Evolutionary conservation across 2,888 invertebrate genomes (phyloP), one percentile per base, ranked within the genome.

Genomic region (Dasysyrphus tricinctus): DNA sequence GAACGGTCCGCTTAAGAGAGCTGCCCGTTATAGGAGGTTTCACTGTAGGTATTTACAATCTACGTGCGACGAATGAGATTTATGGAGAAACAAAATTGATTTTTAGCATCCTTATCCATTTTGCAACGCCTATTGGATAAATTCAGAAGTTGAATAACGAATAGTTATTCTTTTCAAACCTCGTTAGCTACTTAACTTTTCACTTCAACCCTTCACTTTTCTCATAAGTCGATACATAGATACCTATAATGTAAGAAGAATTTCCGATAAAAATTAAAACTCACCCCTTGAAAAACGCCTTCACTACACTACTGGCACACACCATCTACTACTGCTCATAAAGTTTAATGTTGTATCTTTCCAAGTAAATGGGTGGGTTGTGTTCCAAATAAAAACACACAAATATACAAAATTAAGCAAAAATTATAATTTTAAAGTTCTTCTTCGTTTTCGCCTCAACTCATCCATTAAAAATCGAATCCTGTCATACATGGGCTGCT

Each of bases 391-490:
- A 59, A 9, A 44, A 32, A 73, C 57, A 73, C 47, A 51, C 51
- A 74, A 14, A 73, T 49, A 32, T 56, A 56, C n/a, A 63, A 54
- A 67, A 37, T 74, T 73, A 74, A 67, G 65, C 49, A 63, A 80
- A 61, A 80, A 63, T 84, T 57, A 84, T 75, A 80, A 80, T 83
- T 83, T 79, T 75, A 34, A 83, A 75, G 63, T 80, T 79, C 74
- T 74, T 63, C 74, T 69, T 56, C 77, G 49, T 65, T 77, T 37
- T 69, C 65, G 67, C 16, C 61, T 61, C 42, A 65, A 51, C 59
- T 59, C 80, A 72, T 80, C 72, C 80, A 77, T 80, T 80, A 85
- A 81, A 82, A 75, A 86, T 79, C 78, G 75, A 86, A 86, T 67
- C 75, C 78, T 75, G 82, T 79, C 78, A 82, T 82, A 82, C 78